Conservation (phyloP, 1,140 invertebrate species). For the Lasioglossum albipes region DNA sequence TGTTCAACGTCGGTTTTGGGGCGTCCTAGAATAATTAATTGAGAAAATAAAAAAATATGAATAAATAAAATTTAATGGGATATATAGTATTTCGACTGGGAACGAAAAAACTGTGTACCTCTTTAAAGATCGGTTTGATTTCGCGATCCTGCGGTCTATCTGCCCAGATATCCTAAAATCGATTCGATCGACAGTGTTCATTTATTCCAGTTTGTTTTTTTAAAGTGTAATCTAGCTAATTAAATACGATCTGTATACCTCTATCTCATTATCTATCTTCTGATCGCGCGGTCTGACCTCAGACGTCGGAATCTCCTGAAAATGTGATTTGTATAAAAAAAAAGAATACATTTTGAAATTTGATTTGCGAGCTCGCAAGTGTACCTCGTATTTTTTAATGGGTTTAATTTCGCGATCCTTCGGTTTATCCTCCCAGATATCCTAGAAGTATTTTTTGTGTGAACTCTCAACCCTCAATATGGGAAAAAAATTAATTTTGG, state of each 20-base stretch:
- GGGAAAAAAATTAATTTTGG: too few species aligned
- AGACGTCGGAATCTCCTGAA: background rate
- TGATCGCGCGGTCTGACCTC: background rate
- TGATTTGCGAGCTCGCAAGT: background rate
- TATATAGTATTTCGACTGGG: background rate
- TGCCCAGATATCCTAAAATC: slow-evolving; percentile 29
- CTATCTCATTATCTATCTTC: background rate
- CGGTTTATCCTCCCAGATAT: background rate
- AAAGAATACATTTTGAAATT: background rate
- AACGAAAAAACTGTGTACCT: slow-evolving; percentile 3
- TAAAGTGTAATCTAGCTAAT: too few species aligned
- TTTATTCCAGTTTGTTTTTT: background rate
- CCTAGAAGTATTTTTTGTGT: background rate
- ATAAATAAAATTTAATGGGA: background rate
- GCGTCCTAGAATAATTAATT: slow-evolving; percentile 19
- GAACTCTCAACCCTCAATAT: too few species aligned
- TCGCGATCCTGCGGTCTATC: slow-evolving; percentile 28
- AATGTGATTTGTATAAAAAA: background rate
- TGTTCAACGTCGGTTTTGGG: slow-evolving; percentile 1
- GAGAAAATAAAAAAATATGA: background rate
- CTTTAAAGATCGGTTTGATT: slow-evolving; percentile 25
- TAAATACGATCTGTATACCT: background rate
- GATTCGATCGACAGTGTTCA: background rate
- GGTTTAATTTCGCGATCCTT: background rate
- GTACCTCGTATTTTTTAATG: background rate